Percentiles rank a stretch among this genome's conserved stretches.
phyloP scores from a whole-genome alignment of 2,797 vertebrate species.

The Lutjanus argentimaculatus region DNA sequence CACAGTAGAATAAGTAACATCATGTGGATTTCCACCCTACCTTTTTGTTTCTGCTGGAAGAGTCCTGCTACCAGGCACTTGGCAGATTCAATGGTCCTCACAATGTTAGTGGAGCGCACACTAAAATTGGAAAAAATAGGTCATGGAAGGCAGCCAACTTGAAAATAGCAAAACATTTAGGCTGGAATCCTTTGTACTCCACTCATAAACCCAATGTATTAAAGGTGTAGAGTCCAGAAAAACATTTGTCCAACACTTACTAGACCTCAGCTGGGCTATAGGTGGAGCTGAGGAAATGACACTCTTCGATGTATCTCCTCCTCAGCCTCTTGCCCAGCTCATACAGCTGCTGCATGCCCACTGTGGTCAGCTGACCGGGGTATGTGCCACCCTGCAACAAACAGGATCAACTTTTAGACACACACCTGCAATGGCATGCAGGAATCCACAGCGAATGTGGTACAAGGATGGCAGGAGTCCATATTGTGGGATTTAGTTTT shows the following conservation, averaged over 20 bases:
- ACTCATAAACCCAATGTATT: slow-evolving; percentile 35
- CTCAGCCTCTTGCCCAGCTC: slow-evolving; percentile 91
- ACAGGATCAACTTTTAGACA: slow-evolving; percentile 24
- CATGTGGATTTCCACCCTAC: slow-evolving; percentile 71
- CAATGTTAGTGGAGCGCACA: slow-evolving; percentile 94
- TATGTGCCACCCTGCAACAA: slow-evolving; percentile 88
- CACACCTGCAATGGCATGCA: slow-evolving; percentile 32
- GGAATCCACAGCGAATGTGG: slow-evolving; percentile 34
- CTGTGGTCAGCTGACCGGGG: slow-evolving; percentile 93
- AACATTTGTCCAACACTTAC: slow-evolving; percentile 85
- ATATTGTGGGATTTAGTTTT: slow-evolving; percentile 56
- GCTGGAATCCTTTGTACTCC: slow-evolving; percentile 28
- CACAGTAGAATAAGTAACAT: slow-evolving; percentile 22
- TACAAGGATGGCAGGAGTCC: slow-evolving; percentile 44
- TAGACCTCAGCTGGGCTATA: slow-evolving; percentile 92
- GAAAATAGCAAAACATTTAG: slow-evolving; percentile 51
- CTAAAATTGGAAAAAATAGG: slow-evolving; percentile 79
- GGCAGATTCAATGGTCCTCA: slow-evolving; percentile 95
- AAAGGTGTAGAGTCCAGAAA: slow-evolving; percentile 7
- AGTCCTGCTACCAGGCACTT: slow-evolving; percentile 95
- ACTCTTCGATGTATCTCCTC: slow-evolving; percentile 90
- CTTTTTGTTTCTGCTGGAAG: slow-evolving; percentile 92
- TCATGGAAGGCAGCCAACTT: slow-evolving; percentile 50
- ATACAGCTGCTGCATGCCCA: slow-evolving; percentile 97
- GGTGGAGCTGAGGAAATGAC: slow-evolving; percentile 87